These are phyloP conservation scores for Synodontis membranacea DNA, from an alignment of 2,113 vertebrate species.

Conservation along the genomic window DNA sequence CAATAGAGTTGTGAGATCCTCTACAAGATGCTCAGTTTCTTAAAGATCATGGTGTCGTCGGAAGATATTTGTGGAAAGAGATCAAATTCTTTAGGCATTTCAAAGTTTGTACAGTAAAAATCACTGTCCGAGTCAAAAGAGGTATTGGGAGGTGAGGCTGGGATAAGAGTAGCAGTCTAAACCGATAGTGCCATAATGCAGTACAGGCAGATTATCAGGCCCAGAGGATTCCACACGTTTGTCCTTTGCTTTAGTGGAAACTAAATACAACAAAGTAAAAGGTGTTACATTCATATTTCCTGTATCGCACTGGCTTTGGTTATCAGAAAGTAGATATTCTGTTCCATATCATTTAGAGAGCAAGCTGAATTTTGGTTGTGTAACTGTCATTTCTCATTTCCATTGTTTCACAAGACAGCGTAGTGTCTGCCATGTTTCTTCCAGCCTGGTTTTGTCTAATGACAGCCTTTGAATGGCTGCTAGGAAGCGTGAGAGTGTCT, in stretches of 20 bases:
- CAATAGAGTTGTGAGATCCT: slow-evolving; percentile 60
- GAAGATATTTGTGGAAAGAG: slow-evolving; percentile 48
- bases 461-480: not conserved
- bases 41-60: slow-evolving; percentile 47
- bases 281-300: not conserved
- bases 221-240: not conserved
- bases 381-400: not conserved
- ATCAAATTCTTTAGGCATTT: slow-evolving; percentile 16
- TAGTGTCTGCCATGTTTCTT: not conserved
- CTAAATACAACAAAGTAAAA: not conserved
- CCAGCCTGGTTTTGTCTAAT: not conserved
- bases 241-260: not conserved
- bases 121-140: not conserved
- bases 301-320: too few relatives aligned
- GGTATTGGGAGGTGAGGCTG: not conserved
- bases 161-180: not conserved
- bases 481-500: slow-evolving; percentile 37
- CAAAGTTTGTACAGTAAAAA: not conserved
- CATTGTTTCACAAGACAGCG: not conserved
- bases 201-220: not conserved
- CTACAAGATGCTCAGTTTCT: slow-evolving; percentile 60
- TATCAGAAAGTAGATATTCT: not conserved
- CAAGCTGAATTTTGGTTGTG: not conserved
- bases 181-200: not conserved
- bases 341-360: not conserved